Evolutionary conservation across 2,888 invertebrate species (phyloP).

Genomic region (Ophion slaviceki): DNA sequence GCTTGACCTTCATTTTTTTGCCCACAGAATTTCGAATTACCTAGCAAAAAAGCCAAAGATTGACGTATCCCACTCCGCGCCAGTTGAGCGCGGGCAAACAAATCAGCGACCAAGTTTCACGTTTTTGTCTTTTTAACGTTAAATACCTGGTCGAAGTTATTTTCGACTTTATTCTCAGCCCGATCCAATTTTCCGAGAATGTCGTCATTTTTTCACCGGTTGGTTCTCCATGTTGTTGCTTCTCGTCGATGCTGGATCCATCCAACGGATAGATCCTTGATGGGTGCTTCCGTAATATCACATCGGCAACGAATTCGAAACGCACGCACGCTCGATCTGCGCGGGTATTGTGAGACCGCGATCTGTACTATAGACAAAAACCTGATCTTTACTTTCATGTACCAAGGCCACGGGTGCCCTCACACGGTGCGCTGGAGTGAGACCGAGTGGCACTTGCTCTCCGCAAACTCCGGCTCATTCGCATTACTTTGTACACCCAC

Average conservation of each 20-base stretch:
- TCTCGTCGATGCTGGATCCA: neutral
- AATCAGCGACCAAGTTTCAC: no score
- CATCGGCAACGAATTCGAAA: conserved; percentile 21
- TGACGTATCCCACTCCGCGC: neutral
- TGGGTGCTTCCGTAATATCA: conserved; percentile 63
- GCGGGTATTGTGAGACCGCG: conserved; percentile 40
- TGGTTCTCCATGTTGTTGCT: neutral
- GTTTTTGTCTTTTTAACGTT: neutral
- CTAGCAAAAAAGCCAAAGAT: neutral
- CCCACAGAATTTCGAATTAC: neutral
- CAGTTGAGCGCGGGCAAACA: neutral
- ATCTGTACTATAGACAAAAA: conserved; percentile 59
- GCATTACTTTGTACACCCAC: conserved; percentile 34
- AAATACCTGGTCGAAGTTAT: neutral
- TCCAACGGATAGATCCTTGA: conserved; percentile 48
- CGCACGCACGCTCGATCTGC: conserved; percentile 21
- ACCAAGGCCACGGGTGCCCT: conserved; percentile 76
- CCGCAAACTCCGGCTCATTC: conserved; percentile 51
- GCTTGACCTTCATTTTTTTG: neutral
- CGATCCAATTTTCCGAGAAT: no score
- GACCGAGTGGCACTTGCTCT: conserved; percentile 76
- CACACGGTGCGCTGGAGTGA: conserved; percentile 70
- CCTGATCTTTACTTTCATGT: conserved; percentile 80
- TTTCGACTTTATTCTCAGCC: neutral
- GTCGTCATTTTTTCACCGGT: neutral